Conservation (phyloP, 2,888 invertebrate species). For the Fabriciana adippe region DNA sequence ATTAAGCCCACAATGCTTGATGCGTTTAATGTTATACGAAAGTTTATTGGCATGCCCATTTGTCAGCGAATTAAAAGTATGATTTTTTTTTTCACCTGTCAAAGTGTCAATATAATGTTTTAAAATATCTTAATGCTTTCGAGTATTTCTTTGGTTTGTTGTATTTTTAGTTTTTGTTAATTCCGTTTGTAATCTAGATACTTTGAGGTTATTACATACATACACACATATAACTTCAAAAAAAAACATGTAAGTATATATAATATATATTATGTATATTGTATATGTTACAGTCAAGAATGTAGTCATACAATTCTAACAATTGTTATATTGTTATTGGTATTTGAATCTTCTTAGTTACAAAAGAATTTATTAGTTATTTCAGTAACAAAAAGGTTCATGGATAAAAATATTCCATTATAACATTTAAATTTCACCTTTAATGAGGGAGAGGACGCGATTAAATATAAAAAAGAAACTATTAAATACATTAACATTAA, state of each 20-base stretch:
- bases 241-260: too few species aligned
- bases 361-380: too few species aligned
- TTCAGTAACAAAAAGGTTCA: too few species aligned
- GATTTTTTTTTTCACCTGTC: neutral
- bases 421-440: constrained; percentile 1
- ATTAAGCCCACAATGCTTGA: constrained; percentile 48
- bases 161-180: too few species aligned
- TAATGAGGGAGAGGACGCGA: constrained; percentile 29
- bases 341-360: too few species aligned
- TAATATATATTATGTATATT: too few species aligned
- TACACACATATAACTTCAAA: too few species aligned
- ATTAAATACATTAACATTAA: constrained; percentile 56
- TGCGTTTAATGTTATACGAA: constrained; percentile 41
- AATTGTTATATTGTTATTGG: too few species aligned
- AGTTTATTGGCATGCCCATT: constrained; percentile 24
- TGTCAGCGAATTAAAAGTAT: constrained; percentile 25
- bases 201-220: too few species aligned
- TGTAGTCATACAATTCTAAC: too few species aligned
- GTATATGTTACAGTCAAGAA: too few species aligned
- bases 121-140: neutral
- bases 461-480: constrained; percentile 35
- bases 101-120: neutral
- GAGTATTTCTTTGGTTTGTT: neutral
- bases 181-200: too few species aligned
- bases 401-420: neutral